Conservation (phyloP, 2,888 invertebrate genomes). For the Agonopterix arenella region DNA sequence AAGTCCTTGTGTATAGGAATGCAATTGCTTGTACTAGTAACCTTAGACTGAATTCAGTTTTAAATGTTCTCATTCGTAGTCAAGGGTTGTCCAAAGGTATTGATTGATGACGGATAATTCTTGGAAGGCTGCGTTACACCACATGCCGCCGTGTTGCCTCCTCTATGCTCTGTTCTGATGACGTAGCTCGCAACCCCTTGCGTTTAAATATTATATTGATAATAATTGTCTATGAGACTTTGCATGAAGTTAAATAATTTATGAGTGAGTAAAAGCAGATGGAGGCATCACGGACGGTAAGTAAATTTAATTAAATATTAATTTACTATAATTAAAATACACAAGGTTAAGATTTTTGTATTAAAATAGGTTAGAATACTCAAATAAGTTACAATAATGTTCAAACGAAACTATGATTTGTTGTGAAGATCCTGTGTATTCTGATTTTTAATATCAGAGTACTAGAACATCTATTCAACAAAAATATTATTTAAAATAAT, state of each 20-base stretch:
- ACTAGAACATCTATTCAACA: too few species aligned
- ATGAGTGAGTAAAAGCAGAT: conserved; percentile 35
- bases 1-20: too few species aligned
- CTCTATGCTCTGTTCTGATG: conserved; percentile 73
- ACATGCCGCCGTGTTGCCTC: conserved; percentile 71
- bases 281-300: conserved; percentile 70
- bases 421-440: too few species aligned
- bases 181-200: conserved; percentile 42
- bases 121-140: conserved; percentile 51
- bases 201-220: neutral
- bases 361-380: too few species aligned
- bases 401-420: too few species aligned
- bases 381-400: too few species aligned
- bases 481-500: too few species aligned
- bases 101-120: conserved; percentile 74
- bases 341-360: too few species aligned
- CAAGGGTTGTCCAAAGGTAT: conserved; percentile 20
- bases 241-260: neutral
- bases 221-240: neutral
- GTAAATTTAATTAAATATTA: conserved; percentile 24
- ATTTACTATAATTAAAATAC: neutral
- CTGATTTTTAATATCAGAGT: too few species aligned
- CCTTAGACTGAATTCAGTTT: too few species aligned
- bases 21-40: too few species aligned
- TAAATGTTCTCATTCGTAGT: neutral